Evolutionary conservation across 2,797 vertebrate genomes (phyloP), one percentile per base, ranked within the genome.

Genomic region (Otus scops): DNA sequence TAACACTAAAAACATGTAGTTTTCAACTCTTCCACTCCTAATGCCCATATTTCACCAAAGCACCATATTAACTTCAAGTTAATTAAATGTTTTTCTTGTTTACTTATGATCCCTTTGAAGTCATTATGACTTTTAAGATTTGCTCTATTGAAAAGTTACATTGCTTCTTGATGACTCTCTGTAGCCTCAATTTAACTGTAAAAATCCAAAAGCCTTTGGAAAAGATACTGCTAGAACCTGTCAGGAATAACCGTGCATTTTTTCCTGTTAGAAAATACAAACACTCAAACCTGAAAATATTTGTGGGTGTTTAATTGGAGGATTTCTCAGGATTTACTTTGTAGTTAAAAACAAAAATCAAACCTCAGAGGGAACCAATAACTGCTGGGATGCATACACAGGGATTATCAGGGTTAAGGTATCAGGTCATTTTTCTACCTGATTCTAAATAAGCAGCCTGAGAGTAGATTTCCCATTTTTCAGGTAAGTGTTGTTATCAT

Each of bases 1-100:
- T 39, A 47, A 32, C 22, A 38, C 24, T 64, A 64, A 48, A 61
- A 30, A 1, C n/a, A 50, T 0, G 2, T 1, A 1, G 3, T 21
- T 88, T 69, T 43, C 13, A 54, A 5, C 19, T 53, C 2, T 77
- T 89, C 47, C 7, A 7, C 13, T 60, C 14, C 10, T 60, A 38
- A 61, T 27, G 34, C 6, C 6, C 32, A 23, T 23, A 63, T 45
- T 41, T 48, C 24, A 73, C 7, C 9, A 28, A 71, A 80, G 41
- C 6, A n/a, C 6, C 14, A 9, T 27, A 13, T 10, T 68, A 41
- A 54, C 10, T 28, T 75, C 3, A 26, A 47, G 18, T 76, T 64
- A 67, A 88, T n/a, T 5, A 76, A 41, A 65, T 30, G 0, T 28
- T 78, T 75, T 63, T 43, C 39, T 54, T 39, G 4, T 50, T 85